Evolutionary conservation across 2,797 vertebrate species (phyloP), one percentile per base, ranked within the genome.

Genomic region (Sebastes oblongus): DNA sequence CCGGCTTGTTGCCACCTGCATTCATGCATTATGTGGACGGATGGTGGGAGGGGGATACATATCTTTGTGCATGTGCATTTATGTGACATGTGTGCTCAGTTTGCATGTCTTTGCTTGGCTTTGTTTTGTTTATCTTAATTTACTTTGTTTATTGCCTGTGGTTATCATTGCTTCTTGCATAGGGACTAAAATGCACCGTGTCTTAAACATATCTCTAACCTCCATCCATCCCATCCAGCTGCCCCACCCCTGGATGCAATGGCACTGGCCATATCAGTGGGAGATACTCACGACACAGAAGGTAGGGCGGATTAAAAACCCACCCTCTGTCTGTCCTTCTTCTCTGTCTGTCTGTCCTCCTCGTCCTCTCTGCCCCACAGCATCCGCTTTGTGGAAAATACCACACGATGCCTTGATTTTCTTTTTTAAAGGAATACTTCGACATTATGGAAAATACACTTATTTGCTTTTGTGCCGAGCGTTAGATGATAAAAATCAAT

Each of bases 201-300:
- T 89, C 76, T 89, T 85, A 86, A 92, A 82, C 90, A 88, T 92
- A 88, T 91, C 83, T 94, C 86, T 88, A 72, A 93, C 95, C 92
- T 93, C 86, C 94, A 91, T 90, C 93, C 93, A 93, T 94, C 89
- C 82, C 90, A 93, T 93, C 92, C 94, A 99, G 98, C 97, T 99
- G 98, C 92, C 98, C 98, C 86, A 99, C 98, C 82, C 97, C 97
- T 84, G 98, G 98, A 95, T 99, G 98, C 93, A 96, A 96, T 3
- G 98, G 98, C 95, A 97, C 96, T 56, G 98, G 98, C 92, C 98
- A 99, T 84, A 96, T 97, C 92, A 97, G 97, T 95, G 98, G 97
- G 90, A 98, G 98, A 96, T 98, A 99, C 87, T 97, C 98, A 85
- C 96, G 98, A 84, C 98, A 99, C 94, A 96, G 98, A 95, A 99